Evolutionary conservation across 2,797 vertebrate species (phyloP), one percentile per base, ranked within the genome.

Genomic region (Numenius phaeopus): DNA sequence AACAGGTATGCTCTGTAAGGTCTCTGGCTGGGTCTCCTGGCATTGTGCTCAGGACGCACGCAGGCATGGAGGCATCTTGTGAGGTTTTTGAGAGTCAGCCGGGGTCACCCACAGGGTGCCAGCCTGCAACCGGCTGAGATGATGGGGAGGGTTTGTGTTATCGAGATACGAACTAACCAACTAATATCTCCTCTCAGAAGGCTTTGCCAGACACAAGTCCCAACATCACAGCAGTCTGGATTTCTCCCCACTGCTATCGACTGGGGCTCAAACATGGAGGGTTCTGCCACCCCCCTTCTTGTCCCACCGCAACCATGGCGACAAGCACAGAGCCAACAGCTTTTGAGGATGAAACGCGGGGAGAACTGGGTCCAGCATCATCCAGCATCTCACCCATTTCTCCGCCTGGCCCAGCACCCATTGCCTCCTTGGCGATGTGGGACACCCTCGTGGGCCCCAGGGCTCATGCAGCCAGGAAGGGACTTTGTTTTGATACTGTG

Each of bases 31-130:
- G 52, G n/a, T 62, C 44, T 76, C 42, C n/a, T 58, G 71, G 44
- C 23, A 9, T 39, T 2, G 1, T 0, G 7, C 8, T 32, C 5
- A 0, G 76, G 70, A 14, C 0, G 5, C 37, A 39, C 3, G 26
- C 37, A 34, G 49, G 21, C 11, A 6, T 7, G 5, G 30, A 86
- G 32, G 66, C n/a, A 55, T 20, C 40, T 5, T 3, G 49, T 9
- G 37, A 52, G 20, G 32, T 27, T 83, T 55, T 66, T 44, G 52
- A 47, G 54, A 71, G 40, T 37, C 64, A 50, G 46, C 23, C 0
- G 6, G 23, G 29, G 49, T 55, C 26, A 52, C 20, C 20, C 49
- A 19, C 2, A 9, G 58, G 30, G 18, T 62, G 34, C 75, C 3
- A 3, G 32, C 32, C 32, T 59, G 59, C 2, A 2, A 2, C 39